Evolutionary conservation across 2,113 vertebrate species (phyloP).

Genomic region (Blennius ocellaris): DNA sequence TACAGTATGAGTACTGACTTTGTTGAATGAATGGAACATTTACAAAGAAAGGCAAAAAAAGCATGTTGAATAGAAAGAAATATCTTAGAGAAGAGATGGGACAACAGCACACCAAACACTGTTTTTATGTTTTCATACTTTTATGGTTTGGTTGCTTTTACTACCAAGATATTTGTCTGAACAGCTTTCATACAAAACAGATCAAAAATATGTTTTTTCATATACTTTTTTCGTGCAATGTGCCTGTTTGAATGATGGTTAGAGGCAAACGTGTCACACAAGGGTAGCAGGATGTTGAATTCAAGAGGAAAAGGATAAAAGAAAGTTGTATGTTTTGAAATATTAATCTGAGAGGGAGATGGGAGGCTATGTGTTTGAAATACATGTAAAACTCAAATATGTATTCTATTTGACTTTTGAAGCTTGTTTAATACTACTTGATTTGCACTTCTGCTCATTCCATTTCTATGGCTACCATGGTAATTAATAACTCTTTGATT

Average conservation of each 20-base stretch:
- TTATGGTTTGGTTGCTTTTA: conserved; percentile 10
- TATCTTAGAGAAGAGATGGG: conserved; percentile 15
- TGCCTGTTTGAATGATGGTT: conserved; percentile 22
- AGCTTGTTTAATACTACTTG: conserved; percentile 53
- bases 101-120: conserved; percentile 38
- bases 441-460: conserved; percentile 73
- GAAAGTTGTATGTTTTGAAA: conserved; percentile 50
- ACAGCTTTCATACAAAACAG: conserved; percentile 3
- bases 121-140: conserved; percentile 27
- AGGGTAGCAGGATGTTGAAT: conserved; percentile 4
- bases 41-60: conserved; percentile 28
- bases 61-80: conserved; percentile 7
- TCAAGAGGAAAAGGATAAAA: conserved; percentile 12
- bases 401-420: conserved; percentile 49
- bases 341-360: conserved; percentile 18
- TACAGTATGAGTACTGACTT: conserved; percentile 55
- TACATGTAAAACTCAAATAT: conserved; percentile 52
- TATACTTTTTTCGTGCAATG: conserved; percentile 5
- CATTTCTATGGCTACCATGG: conserved; percentile 23
- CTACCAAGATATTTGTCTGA: background rate
- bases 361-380: conserved; percentile 54
- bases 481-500: conserved; percentile 30
- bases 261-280: conserved; percentile 19
- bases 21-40: conserved; percentile 70
- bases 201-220: background rate